Evolutionary conservation across 2,113 vertebrate genomes (phyloP).

Genomic region (Penelope pileata): DNA sequence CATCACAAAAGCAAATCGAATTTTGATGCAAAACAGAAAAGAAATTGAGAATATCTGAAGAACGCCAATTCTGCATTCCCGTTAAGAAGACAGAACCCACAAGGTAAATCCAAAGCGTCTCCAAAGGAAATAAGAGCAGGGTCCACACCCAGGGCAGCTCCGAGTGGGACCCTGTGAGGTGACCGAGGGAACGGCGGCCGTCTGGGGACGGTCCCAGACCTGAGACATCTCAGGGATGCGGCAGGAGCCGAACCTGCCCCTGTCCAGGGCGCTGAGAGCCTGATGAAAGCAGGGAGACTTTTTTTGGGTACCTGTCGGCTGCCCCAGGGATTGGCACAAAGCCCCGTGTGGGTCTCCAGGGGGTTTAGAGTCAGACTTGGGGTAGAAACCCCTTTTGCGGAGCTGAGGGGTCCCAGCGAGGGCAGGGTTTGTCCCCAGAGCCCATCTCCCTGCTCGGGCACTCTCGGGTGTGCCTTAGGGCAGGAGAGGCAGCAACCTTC

Average conservation of each 20-base stretch:
- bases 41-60: neutral
- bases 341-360: fast-evolving
- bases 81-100: neutral
- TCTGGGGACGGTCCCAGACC: neutral
- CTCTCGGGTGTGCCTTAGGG: neutral
- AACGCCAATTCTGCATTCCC: neutral
- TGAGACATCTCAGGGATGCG: fast-evolving
- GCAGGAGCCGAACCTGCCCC: neutral
- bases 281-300: neutral
- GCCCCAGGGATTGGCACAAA: neutral
- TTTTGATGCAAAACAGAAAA: neutral
- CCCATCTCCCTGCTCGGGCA: fast-evolving
- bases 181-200: fast-evolving
- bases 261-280: fast-evolving
- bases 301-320: fast-evolving
- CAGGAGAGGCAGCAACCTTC: neutral
- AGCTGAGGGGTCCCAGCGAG: neutral
- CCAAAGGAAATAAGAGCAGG: fast-evolving
- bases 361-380: neutral
- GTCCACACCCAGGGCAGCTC: fast-evolving
- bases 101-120: fast-evolving
- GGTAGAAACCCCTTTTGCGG: neutral
- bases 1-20: fast-evolving
- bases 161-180: fast-evolving
- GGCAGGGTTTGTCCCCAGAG: neutral